A percentile compares a stretch with the other conserved stretches of the same genome.
Conservation (phyloP, 2,113 vertebrate species). For the Shinisaurus crocodilurus region DNA sequence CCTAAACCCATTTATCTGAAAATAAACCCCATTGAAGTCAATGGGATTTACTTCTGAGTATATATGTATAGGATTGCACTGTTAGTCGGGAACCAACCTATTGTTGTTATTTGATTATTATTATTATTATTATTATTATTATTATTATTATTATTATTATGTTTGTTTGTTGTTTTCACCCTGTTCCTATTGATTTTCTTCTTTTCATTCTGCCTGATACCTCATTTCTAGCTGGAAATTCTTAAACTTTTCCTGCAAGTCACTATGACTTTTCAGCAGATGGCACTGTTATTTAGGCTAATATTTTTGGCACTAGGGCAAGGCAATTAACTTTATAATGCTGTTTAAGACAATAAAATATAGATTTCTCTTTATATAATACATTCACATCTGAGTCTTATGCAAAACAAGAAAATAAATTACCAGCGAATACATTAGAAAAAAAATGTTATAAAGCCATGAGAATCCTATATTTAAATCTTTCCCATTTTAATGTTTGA, state of each 20-base stretch:
- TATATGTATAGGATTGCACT: not conserved
- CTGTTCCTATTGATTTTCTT: not conserved
- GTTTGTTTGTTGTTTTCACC: not conserved
- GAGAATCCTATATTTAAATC: not conserved
- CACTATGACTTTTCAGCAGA: conserved; percentile 73
- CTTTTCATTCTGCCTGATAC: not conserved
- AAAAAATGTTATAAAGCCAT: not conserved
- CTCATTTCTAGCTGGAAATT: conserved; percentile 18
- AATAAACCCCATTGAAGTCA: not conserved
- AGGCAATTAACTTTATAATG: conserved; percentile 54
- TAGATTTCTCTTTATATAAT: conserved; percentile 13
- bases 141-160: not conserved
- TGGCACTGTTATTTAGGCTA: conserved; percentile 80
- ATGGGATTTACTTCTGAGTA: not conserved
- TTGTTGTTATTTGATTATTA: not conserved
- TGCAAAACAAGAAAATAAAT: conserved; percentile 35
- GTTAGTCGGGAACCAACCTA: not conserved
- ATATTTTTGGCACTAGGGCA: conserved; percentile 59
- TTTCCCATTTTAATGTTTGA: fast-evolving
- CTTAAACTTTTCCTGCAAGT: conserved; percentile 57
- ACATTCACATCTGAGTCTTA: conserved; percentile 48
- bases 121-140: not conserved
- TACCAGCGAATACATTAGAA: conserved; percentile 3
- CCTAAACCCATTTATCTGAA: not conserved
- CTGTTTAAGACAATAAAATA: conserved; percentile 50